Evolutionary conservation across 2,113 vertebrate genomes (phyloP).

Genomic region (Motacilla tschutschensis): DNA sequence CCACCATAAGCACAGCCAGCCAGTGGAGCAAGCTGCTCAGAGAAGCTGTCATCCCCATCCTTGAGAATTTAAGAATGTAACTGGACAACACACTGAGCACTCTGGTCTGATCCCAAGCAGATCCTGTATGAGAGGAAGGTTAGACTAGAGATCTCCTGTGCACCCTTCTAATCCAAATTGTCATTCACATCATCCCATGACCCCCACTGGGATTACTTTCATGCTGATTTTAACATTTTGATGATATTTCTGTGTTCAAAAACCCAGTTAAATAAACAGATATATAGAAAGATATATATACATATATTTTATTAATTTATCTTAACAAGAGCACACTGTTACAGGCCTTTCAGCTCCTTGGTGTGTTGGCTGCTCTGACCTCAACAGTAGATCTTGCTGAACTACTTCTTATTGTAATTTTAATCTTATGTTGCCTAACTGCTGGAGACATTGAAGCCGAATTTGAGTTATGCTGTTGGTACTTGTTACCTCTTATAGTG

Average conservation of each 20-base stretch:
- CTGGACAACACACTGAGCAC: neutral
- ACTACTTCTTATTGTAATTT: neutral
- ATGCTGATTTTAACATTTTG: neutral
- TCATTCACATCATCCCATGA: neutral
- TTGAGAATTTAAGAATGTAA: neutral
- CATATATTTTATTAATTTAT: neutral
- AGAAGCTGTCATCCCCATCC: neutral
- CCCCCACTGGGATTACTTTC: neutral
- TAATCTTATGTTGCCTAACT: neutral
- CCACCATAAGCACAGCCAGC: neutral
- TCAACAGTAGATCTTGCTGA: neutral
- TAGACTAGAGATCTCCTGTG: neutral
- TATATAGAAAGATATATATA: neutral
- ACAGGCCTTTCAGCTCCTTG: neutral
- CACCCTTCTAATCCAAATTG: neutral
- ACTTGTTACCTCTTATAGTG: neutral
- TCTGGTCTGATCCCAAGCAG: neutral
- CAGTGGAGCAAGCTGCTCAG: neutral
- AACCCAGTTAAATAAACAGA: neutral
- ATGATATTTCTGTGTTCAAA: neutral
- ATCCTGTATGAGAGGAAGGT: neutral
- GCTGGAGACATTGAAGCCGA: neutral
- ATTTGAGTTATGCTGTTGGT: neutral
- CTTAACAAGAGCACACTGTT: neutral
- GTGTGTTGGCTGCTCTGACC: neutral